Base-by-base conservation (phyloP, 2,113 vertebrate genomes). In the Pionites leucogaster region DNA sequence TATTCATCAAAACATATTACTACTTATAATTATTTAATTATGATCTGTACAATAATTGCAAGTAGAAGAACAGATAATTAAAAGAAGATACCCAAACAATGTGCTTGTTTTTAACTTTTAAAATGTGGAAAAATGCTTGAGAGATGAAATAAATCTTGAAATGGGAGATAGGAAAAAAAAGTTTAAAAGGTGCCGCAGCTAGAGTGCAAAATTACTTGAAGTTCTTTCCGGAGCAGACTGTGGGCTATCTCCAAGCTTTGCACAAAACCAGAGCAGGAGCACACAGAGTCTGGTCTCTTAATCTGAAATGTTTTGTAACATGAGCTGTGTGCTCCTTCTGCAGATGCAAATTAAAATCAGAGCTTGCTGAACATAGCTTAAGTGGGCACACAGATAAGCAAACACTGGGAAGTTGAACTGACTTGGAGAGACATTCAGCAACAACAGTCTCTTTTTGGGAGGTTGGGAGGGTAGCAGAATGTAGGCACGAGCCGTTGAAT, bases 401-500 rank as follows among this genome's bases (percentile, higher is more conserved):
- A 42, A 18, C 0, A 1, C 8, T 71, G 33, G 16, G 16, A 23
- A 67, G 20, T 27, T 65, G 25, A 74, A 44, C 4, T 35, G 55
- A 19, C 37, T 81, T 50, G 37, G 44, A 57, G 27, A 78, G 16
- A 22, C 25, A 50, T 46, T 70, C 12, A 31, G 11, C 9, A 78
- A 10, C 0, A 1, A 52, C 27, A 59, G 3, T 27, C 35, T 68
- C 31, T 4, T 46, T 25, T 11, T 63, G 37, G 53, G 23, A 78
- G 81, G 83, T 67, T 83, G 9, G 27, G 14, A 31, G 10, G 3
- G 0, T 4, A 62, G 25, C 14, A 92, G 41, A 82, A 68, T 15
- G 5, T 8, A 68, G 39, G 24, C 13, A 64, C 6, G 0, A 1
- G 33, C 7, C 0, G 0, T 9, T 0, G 0, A 49, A 42, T 47